A percentile compares a stretch with the other conserved stretches of the same genome.
Evolutionary conservation across 2,888 invertebrate genomes (phyloP).

Genomic region (Phrixothrix hirtus): DNA sequence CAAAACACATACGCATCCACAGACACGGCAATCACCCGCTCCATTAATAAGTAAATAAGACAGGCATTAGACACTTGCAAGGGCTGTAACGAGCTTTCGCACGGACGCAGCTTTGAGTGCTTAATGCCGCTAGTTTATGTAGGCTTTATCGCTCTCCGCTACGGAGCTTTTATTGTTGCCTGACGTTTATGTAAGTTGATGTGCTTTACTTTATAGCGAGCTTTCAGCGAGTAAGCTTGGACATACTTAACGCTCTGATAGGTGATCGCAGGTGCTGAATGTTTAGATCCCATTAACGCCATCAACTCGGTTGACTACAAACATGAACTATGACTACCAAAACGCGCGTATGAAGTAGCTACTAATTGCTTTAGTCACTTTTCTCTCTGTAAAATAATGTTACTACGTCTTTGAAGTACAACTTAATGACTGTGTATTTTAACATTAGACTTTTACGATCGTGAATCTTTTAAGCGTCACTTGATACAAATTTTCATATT

Average conservation of each 20-base stretch:
- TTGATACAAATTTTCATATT: no score
- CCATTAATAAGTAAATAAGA: conserved; percentile 39
- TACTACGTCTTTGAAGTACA: conserved; percentile 15
- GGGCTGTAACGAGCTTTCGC: conserved; percentile 37
- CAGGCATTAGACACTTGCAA: conserved; percentile 33
- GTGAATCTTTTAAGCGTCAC: not conserved
- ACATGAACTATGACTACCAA: conserved; percentile 36
- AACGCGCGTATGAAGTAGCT: conserved; percentile 18
- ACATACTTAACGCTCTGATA: conserved; percentile 51
- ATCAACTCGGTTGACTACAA: conserved; percentile 42
- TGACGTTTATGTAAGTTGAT: conserved; percentile 54
- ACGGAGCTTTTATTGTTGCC: conserved; percentile 46
- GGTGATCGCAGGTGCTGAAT: conserved; percentile 53
- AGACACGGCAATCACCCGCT: conserved; percentile 28
- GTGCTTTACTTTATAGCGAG: conserved; percentile 52
- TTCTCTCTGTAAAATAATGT: conserved; percentile 18
- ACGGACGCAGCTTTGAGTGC: conserved; percentile 39
- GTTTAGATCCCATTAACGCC: conserved; percentile 54
- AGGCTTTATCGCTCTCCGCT: conserved; percentile 40
- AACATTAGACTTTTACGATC: conserved; percentile 1
- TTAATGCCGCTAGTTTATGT: conserved; percentile 41
- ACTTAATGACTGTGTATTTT: conserved; percentile 4
- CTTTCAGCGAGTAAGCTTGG: conserved; percentile 47
- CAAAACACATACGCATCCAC: conserved; percentile 19
- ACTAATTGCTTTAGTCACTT: conserved; percentile 23